A percentile compares a stretch with the other conserved stretches of the same genome.
These are phyloP conservation scores for Echiichthys vipera DNA, from an alignment of 2,797 vertebrate species.

Conservation along the genomic window DNA sequence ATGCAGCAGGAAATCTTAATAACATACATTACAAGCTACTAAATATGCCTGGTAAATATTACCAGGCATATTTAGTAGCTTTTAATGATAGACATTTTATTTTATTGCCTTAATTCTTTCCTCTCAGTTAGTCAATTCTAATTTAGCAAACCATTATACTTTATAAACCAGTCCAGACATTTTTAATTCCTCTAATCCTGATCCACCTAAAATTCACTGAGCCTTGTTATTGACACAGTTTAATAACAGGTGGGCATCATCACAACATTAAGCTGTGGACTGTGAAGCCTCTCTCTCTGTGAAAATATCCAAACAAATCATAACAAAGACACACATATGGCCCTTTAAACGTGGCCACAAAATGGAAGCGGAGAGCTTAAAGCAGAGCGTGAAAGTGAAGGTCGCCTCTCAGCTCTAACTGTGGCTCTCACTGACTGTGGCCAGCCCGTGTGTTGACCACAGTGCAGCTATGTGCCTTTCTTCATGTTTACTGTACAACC, in stretches of 20 bases:
- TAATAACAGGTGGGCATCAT: constrained; percentile 84
- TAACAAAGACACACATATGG: constrained; percentile 83
- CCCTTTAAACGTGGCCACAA: constrained; percentile 80
- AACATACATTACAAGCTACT: constrained; percentile 1
- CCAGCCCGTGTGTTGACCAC: constrained; percentile 66
- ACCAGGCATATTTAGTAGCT: too few species aligned
- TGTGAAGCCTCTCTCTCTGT: constrained; percentile 54
- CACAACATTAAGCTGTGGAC: constrained; percentile 57
- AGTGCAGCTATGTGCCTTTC: constrained; percentile 81
- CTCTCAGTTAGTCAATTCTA: neutral
- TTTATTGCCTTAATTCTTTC: neutral
- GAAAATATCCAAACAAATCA: constrained; percentile 69
- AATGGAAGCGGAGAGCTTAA: constrained; percentile 80
- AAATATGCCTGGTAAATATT: constrained; percentile 11
- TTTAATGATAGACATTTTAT: too few species aligned
- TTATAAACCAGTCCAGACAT: constrained; percentile 13
- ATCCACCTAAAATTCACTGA: constrained; percentile 38
- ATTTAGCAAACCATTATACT: constrained; percentile 16
- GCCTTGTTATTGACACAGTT: constrained; percentile 50
- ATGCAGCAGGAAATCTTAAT: constrained; percentile 27
- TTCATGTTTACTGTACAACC: constrained; percentile 82
- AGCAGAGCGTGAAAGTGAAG: constrained; percentile 74
- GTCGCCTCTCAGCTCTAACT: constrained; percentile 64
- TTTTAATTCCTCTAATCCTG: constrained; percentile 30
- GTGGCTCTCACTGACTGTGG: constrained; percentile 58